Evolutionary conservation across 2,888 invertebrate genomes (phyloP).

Genomic region (Reticulitermes lucifugus): DNA sequence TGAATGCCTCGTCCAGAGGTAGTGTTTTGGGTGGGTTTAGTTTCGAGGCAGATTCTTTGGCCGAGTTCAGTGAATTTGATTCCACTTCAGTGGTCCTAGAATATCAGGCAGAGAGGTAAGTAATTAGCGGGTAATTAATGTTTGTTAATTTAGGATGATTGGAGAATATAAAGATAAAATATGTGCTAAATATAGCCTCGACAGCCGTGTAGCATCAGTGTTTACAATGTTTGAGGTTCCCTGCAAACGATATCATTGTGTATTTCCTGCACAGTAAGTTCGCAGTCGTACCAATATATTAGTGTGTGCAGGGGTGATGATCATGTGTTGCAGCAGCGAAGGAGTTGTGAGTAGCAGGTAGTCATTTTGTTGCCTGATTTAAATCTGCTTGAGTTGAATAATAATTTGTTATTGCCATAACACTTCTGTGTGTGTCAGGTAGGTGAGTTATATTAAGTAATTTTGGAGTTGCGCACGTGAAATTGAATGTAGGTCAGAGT

Average conservation of each 20-base stretch:
- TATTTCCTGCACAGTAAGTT: background rate
- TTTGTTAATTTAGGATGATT: background rate
- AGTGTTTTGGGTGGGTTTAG: slow-evolving; percentile 66
- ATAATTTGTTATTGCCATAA: background rate
- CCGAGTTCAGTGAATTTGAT: slow-evolving; percentile 69
- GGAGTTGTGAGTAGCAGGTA: background rate
- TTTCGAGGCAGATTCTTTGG: slow-evolving; percentile 68
- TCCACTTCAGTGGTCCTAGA: slow-evolving; percentile 67
- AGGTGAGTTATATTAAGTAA: background rate
- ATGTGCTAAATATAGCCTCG: slow-evolving; percentile 45
- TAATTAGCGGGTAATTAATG: slow-evolving; percentile 37
- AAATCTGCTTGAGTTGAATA: background rate
- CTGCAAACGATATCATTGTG: slow-evolving; percentile 30
- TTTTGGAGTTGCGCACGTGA: background rate
- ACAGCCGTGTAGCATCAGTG: slow-evolving; percentile 10
- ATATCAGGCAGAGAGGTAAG: slow-evolving; percentile 66
- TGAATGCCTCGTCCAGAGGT: slow-evolving; percentile 55
- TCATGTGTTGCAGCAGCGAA: background rate
- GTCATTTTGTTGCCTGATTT: background rate
- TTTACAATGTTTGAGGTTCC: slow-evolving; percentile 35
- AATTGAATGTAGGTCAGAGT: background rate
- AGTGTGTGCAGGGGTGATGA: background rate
- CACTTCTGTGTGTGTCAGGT: background rate
- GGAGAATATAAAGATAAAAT: slow-evolving; percentile 14
- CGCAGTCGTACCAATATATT: background rate